Conservation (phyloP, 2,113 vertebrate species). For the Tetraodon nigroviridis region DNA sequence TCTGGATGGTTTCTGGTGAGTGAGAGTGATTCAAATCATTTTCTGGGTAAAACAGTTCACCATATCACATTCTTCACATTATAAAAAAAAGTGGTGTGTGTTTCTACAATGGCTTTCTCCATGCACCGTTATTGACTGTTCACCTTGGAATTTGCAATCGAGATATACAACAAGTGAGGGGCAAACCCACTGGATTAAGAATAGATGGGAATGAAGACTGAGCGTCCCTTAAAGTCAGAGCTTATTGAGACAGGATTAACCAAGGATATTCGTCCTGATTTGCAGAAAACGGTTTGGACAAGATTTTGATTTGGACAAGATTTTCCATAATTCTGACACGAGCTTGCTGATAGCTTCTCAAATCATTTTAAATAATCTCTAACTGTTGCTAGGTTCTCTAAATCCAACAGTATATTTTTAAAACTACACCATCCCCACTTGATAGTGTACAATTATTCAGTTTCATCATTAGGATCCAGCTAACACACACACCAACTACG, state of each 20-base stretch:
- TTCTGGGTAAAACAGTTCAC: conserved; percentile 13
- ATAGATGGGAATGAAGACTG: conserved; percentile 37
- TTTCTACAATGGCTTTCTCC: conserved; percentile 40
- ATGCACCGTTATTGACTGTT: conserved; percentile 62
- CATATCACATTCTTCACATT: conserved; percentile 29
- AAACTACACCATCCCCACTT: conserved; percentile 24
- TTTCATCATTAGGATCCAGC: conserved; percentile 45
- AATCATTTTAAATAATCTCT: conserved; percentile 26
- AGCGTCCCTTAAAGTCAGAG: conserved; percentile 50
- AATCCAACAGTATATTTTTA: conserved; percentile 1
- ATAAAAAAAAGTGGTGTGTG: conserved; percentile 41
- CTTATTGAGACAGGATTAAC: conserved; percentile 63
- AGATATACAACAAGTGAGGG: conserved; percentile 45
- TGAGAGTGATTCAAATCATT: conserved; percentile 11
- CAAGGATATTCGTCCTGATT: conserved; percentile 60
- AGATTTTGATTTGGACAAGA: conserved; percentile 38
- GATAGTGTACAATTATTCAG: conserved; percentile 35
- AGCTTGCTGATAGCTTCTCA: conserved; percentile 18
- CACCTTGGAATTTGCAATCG: conserved; percentile 59
- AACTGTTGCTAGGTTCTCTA: not conserved
- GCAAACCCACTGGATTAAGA: conserved; percentile 62
- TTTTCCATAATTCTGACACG: conserved; percentile 36
- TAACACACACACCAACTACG: conserved; percentile 30
- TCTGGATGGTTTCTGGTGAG: conserved; percentile 5
- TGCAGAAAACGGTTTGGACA: conserved; percentile 31